Conservation (phyloP, 1,140 invertebrate genomes). For the Caenorhabditis inopinata region DNA sequence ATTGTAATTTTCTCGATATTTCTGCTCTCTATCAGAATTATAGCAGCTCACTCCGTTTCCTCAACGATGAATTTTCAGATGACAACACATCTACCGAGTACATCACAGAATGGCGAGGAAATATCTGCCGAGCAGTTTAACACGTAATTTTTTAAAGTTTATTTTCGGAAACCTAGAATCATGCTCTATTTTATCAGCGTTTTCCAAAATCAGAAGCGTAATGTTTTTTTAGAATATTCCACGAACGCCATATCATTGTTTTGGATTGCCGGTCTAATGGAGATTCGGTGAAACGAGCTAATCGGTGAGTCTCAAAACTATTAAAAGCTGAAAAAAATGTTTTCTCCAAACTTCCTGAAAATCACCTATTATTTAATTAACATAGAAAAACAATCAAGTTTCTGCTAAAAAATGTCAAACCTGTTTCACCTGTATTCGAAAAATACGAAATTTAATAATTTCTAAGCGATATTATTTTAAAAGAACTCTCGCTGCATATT, state of each 20-base stretch:
- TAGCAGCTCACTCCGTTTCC: too few relatives aligned
- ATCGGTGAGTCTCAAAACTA: not conserved
- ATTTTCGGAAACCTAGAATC: too few relatives aligned
- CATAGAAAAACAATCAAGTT: too few relatives aligned
- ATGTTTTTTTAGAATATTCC: not conserved
- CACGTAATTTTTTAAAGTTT: not conserved
- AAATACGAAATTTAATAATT: too few relatives aligned
- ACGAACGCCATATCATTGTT: not conserved
- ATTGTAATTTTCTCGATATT: not conserved
- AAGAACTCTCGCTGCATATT: too few relatives aligned
- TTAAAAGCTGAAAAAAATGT: too few relatives aligned
- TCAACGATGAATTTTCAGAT: not conserved
- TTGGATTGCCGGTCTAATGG: slow-evolving; percentile 9
- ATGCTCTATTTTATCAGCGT: not conserved
- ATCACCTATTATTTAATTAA: too few relatives aligned
- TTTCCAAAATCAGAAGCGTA: not conserved
- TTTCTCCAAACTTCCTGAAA: too few relatives aligned
- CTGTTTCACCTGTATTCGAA: too few relatives aligned
- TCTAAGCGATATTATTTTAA: too few relatives aligned
- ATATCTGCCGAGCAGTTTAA: slow-evolving; percentile 22
- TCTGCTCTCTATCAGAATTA: not conserved
- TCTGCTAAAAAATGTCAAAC: too few relatives aligned
- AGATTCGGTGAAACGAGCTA: not conserved
- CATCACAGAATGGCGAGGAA: slow-evolving; percentile 24
- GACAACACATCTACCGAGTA: slow-evolving; percentile 5